Base-by-base conservation (phyloP, 2,113 vertebrate species). In the Dipodomys spectabilis region DNA sequence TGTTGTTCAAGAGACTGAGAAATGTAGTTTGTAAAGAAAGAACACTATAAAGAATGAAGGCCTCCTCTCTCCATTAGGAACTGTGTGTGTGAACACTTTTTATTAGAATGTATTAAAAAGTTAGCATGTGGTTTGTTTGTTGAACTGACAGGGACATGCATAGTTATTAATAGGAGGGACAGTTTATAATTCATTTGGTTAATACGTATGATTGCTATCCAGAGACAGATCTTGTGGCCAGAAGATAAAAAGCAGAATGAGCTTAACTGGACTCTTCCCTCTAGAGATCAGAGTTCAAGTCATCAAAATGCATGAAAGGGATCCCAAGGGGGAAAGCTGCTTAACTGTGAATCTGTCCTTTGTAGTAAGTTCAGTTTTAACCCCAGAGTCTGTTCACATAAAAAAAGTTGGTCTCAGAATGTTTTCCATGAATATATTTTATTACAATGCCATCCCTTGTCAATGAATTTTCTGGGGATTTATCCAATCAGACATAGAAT, bases 21-120 rank as follows among this genome's bases (percentile, higher is more conserved):
- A 62, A n/a, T 20, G 57, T 53, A 73, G 67, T 88, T 89, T 95
- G 35, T 77, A 79, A 94, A 49, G n/a, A 84, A 94, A 94, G 32
- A 35, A 77, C 62, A 69, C 74, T 71, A 49, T 30, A 30, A 60
- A 77, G 49, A 89, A 78, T 11, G 45, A 71, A 49, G 49, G 49
- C 10, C 5, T 67, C n/a, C 27, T 85, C 39, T 73, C 35, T 85
- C 80, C 71, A 88, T 87, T 19, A 67, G 25, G 73, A 75, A 39
- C 32, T 65, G 35, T n/a, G 57, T 7, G 2, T 7, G 1, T 65
- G 78, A 77, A 73, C 7, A 68, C 39, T 84, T 91, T 89, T 88
- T 0, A 74, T 89, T 67, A 87, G 68, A 78, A 30, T 20, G 45
- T 62, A 82, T 28, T 82, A 45, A 57, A 82, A 67, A 0, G 0